These are phyloP conservation scores for Eupeodes corollae DNA, from an alignment of 1,140 invertebrate genomes.

Conservation along the genomic window DNA sequence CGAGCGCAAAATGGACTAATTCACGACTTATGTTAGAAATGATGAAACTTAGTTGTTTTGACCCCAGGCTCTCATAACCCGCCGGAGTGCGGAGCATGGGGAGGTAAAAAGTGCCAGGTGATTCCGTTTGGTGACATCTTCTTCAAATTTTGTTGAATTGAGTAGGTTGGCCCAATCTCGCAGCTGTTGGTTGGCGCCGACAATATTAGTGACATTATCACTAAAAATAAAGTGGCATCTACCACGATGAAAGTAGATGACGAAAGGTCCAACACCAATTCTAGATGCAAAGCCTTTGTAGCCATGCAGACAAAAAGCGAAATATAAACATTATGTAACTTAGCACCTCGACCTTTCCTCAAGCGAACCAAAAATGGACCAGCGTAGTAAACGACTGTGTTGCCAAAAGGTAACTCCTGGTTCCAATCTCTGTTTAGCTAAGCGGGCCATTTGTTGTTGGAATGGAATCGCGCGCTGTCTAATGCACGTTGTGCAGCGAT, in stretches of 20 bases:
- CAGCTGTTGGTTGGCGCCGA: neutral
- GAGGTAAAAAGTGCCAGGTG: constrained; percentile 10
- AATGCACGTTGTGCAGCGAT: too few relatives aligned
- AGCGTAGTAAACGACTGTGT: constrained; percentile 20
- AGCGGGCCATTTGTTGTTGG: neutral
- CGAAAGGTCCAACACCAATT: constrained; percentile 13
- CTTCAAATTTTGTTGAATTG: neutral
- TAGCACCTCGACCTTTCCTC: constrained; percentile 10
- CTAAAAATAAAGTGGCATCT: constrained; percentile 3
- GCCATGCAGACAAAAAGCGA: too few relatives aligned
- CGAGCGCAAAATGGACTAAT: constrained; percentile 13
- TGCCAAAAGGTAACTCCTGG: constrained; percentile 15
- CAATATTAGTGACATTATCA: neutral
- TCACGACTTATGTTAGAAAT: too few relatives aligned
- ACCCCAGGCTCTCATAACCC: constrained; percentile 12
- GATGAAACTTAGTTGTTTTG: too few relatives aligned
- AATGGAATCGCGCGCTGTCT: neutral
- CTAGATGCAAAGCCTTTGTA: constrained; percentile 17
- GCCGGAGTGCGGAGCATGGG: constrained; percentile 12
- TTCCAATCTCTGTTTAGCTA: constrained; percentile 8
- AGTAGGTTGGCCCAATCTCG: too few relatives aligned
- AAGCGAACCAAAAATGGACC: constrained; percentile 14
- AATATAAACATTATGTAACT: constrained; percentile 15
- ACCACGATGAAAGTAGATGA: constrained; percentile 21
- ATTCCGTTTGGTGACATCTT: neutral